phyloP scores from a whole-genome alignment of 1,140 invertebrate genomes.

The Drosophila paulistorum region DNA sequence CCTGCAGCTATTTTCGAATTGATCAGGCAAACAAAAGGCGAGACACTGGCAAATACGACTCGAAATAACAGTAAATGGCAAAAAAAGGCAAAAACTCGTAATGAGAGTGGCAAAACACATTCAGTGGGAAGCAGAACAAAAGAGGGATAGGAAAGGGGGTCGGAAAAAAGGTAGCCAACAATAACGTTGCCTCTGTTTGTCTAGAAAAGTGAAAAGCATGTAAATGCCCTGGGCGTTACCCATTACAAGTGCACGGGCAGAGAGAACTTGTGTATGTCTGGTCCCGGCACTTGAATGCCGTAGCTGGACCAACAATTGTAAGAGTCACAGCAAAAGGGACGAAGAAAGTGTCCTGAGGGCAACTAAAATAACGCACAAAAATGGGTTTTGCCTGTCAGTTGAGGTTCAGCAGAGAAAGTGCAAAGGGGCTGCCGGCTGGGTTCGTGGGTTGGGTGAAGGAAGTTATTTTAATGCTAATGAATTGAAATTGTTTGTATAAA shows the following conservation, averaged over 20 bases:
- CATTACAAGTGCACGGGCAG: conserved; percentile 35
- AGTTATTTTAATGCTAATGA: conserved; percentile 71
- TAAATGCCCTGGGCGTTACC: conserved; percentile 59
- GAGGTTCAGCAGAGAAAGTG: conserved; percentile 29
- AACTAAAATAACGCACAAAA: conserved; percentile 28
- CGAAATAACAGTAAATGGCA: conserved; percentile 42
- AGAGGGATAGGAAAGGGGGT: not conserved
- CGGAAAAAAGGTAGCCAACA: not conserved
- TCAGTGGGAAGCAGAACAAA: not conserved
- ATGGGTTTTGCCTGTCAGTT: not conserved
- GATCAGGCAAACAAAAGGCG: conserved; percentile 46
- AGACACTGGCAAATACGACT: conserved; percentile 31
- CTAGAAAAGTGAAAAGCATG: conserved; percentile 76
- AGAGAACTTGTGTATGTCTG: conserved; percentile 28
- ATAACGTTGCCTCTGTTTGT: conserved; percentile 42
- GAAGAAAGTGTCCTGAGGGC: conserved; percentile 49
- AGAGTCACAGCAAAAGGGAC: conserved; percentile 30
- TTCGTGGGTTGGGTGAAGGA: not conserved
- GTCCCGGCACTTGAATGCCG: conserved; percentile 60
- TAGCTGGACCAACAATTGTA: conserved; percentile 50
- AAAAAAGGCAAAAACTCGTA: conserved; percentile 70
- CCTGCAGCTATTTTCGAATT: conserved; percentile 58
- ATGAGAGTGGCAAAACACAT: conserved; percentile 54
- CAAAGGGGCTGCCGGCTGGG: conserved; percentile 27
- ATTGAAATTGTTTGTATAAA: conserved; percentile 70